Base-by-base conservation (phyloP, 1,140 invertebrate genomes). In the Drosophila pallidifrons region DNA sequence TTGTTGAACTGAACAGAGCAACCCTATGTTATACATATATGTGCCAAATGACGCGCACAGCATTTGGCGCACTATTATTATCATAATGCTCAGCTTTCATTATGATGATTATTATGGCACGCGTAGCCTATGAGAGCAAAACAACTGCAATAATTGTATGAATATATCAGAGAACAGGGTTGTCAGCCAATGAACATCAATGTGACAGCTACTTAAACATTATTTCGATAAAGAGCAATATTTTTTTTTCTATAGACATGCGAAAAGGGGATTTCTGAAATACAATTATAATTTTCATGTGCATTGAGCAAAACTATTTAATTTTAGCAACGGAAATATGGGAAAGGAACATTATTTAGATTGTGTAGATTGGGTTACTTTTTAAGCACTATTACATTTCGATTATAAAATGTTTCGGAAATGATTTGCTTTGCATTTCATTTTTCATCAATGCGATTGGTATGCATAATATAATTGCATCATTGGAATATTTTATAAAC, bases 1-100 rank as follows among this genome's bases (percentile, higher is more conserved):
- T 78, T 74, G 55, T 16, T 35, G 16, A 47, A 35, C 47, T 11
- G 41, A 25, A 25, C 16, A 32, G 11, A 49, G 69, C 76, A 58
- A 79, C 67, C 66, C 76, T 71, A 54, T 57, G 13, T 32, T 30
- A 25, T 35, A 6, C 7, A 7, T 10, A 25, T 10, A 3, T 32
- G 38, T 25, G 32, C 32, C 69, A 51, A 55, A 38, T 60, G 60
- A 61, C 69, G 57, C 11, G 65, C 46, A 16, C 38, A 61, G 63
- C 80, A 88, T 76, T 82, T 87, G 83, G 77, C 80, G 77, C 83
- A 88, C 83, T 87, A 87, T 88, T 88, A 87, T 88, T 68, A 83
- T 65, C 63, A 86, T 87, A 82, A 88, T 82, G 80, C 80, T 73
- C 85, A 75, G 54, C 67, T 72, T 81, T 71, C 72, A 83, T 79